Conservation (phyloP, 2,797 vertebrate species). For the Microchirus variegatus region DNA sequence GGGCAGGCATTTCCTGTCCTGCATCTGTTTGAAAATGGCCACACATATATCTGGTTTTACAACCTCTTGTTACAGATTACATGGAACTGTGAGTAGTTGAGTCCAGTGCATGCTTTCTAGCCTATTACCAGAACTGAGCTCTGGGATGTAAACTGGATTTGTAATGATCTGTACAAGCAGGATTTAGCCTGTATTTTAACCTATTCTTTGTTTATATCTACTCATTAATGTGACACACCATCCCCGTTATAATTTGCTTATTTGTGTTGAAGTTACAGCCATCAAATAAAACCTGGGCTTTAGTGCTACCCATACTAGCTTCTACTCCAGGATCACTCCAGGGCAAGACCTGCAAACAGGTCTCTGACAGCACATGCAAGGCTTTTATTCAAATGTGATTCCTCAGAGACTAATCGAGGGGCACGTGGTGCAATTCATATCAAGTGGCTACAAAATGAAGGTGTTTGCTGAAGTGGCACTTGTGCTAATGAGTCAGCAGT, state of each 20-base stretch:
- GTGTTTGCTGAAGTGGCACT: conserved; percentile 52
- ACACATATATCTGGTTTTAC: too few relatives aligned
- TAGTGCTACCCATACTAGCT: background rate
- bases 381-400: conserved; percentile 30
- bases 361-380: conserved; percentile 12
- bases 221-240: background rate
- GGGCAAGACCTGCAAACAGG: background rate
- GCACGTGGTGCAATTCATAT: conserved; percentile 35
- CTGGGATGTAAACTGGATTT: background rate
- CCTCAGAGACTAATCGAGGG: conserved; percentile 28
- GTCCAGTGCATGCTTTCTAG: background rate
- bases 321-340: conserved; percentile 2
- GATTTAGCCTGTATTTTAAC: conserved; percentile 9
- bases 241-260: conserved; percentile 2
- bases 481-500: conserved; percentile 42
- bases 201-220: conserved; percentile 9
- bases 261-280: conserved; percentile 5
- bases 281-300: conserved; percentile 8
- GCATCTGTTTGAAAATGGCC: too few relatives aligned
- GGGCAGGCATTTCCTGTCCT: too few relatives aligned
- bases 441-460: conserved; percentile 42
- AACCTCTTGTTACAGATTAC: conserved; percentile 4
- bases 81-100: background rate
- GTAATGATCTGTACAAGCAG: conserved; percentile 1
- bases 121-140: background rate